Conservation (phyloP, 2,797 vertebrate genomes). For the Phalanger gymnotis region DNA sequence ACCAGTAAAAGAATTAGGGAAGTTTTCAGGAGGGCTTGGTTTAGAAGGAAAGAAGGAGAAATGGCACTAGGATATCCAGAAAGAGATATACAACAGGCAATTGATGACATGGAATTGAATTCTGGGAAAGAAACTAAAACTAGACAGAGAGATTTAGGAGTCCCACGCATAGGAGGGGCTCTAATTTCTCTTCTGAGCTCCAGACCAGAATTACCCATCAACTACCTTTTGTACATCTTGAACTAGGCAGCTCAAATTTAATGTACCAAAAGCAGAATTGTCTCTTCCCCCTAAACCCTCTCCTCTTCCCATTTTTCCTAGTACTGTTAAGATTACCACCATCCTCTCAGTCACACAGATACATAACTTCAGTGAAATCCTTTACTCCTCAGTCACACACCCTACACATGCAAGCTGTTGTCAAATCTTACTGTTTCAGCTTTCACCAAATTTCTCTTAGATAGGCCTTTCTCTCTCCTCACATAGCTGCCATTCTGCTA, state of each 20-base stretch:
- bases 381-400: background rate
- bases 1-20: background rate
- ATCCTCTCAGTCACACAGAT: background rate
- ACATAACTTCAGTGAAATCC: background rate
- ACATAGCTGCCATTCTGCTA: background rate
- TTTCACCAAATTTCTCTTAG: background rate
- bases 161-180: background rate
- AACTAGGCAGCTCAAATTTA: background rate
- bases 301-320: background rate
- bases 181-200: background rate
- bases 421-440: background rate
- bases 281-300: background rate
- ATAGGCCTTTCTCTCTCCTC: background rate
- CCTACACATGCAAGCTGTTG: background rate
- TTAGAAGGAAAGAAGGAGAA: background rate
- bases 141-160: background rate
- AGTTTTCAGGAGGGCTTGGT: background rate
- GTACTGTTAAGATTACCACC: background rate
- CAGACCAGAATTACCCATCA: background rate
- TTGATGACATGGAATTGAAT: background rate
- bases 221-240: background rate
- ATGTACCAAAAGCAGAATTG: background rate
- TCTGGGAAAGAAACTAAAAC: background rate
- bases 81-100: background rate
- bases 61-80: background rate